A percentile compares a stretch with the other conserved stretches of the same genome.
Evolutionary conservation across 2,888 invertebrate species (phyloP).

Genomic region (Orthosia gracilis): DNA sequence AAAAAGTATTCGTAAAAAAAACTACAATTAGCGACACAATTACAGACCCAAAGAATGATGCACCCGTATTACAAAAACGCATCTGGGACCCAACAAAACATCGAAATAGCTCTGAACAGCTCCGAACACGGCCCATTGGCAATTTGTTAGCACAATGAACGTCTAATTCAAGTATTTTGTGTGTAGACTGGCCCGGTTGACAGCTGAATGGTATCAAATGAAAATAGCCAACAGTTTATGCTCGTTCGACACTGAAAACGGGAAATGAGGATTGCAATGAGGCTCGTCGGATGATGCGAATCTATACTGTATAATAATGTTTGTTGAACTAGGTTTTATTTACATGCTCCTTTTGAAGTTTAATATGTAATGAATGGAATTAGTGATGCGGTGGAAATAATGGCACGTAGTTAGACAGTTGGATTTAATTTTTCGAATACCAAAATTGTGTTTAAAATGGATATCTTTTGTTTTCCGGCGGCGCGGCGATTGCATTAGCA

Average conservation of each 20-base stretch:
- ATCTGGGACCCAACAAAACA: constrained; percentile 39
- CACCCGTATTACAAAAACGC: constrained; percentile 37
- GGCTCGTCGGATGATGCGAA: constrained; percentile 24
- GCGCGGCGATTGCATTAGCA: no score
- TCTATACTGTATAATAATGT: constrained; percentile 37
- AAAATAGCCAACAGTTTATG: constrained; percentile 64
- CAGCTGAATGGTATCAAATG: constrained; percentile 68
- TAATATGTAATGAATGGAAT: no score
- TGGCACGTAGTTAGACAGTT: no score
- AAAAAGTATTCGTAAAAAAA: constrained; percentile 26
- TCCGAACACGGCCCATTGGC: constrained; percentile 62
- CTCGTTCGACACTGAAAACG: constrained; percentile 56
- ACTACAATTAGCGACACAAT: constrained; percentile 27
- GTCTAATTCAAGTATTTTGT: constrained; percentile 69
- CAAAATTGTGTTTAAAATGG: no score
- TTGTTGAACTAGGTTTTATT: constrained; percentile 2
- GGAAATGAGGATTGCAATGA: constrained; percentile 64
- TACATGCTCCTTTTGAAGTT: background rate
- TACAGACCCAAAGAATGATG: constrained; percentile 25
- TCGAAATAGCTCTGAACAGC: constrained; percentile 41
- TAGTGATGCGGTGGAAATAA: no score
- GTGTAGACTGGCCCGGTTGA: constrained; percentile 48
- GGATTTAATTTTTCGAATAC: no score
- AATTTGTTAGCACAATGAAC: constrained; percentile 72
- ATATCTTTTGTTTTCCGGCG: no score